Conservation (phyloP, 2,888 invertebrate species). For the Meloe dianella region DNA sequence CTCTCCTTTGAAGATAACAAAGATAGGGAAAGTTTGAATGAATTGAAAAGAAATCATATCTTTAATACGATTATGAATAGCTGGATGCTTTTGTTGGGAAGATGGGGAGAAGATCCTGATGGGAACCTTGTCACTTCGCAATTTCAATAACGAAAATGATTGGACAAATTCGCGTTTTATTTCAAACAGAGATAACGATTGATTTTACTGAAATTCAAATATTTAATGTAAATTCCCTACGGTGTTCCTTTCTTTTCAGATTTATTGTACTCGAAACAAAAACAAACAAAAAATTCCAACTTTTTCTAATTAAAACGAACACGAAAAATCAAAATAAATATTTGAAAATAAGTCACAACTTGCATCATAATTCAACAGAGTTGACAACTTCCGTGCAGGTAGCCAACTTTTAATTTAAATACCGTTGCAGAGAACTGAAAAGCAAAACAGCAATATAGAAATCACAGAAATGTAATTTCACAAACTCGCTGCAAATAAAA, state of each 20-base stretch:
- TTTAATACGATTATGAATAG: conserved; percentile 1
- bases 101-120: not conserved
- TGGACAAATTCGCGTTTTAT: not conserved
- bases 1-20: not conserved
- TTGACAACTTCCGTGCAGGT: not conserved
- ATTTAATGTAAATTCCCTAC: not conserved
- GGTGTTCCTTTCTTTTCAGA: not conserved
- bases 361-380: not conserved
- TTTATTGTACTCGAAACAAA: not conserved
- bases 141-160: not conserved
- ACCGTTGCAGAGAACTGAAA: too few relatives aligned
- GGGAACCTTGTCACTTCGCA: not conserved
- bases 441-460: not conserved
- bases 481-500: too few relatives aligned
- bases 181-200: not conserved
- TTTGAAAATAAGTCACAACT: not conserved
- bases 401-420: not conserved
- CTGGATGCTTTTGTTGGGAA: not conserved
- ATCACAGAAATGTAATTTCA: not conserved
- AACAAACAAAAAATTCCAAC: too few relatives aligned
- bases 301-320: not conserved
- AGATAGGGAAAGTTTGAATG: not conserved
- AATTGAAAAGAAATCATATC: not conserved
- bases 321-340: not conserved
- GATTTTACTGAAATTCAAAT: not conserved